These are phyloP conservation scores for Radopholus similis DNA, from an alignment of 1,140 invertebrate genomes.

Conservation along the genomic window DNA sequence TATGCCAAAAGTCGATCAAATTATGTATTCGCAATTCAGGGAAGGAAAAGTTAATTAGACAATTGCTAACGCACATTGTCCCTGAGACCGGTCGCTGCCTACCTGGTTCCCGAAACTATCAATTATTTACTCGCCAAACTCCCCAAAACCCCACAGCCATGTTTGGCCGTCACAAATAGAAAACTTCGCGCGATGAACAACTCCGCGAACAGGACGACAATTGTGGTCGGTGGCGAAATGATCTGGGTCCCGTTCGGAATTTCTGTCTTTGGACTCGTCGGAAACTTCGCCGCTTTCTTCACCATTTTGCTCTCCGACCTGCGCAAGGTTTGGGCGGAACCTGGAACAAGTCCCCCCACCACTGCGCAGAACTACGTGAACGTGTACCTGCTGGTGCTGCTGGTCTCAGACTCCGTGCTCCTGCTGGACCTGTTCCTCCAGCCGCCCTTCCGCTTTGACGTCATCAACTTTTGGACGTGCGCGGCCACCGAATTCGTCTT, in stretches of 20 bases:
- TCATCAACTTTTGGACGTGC: not conserved
- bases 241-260: not conserved
- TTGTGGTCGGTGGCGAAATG: not conserved
- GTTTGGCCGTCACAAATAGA: too few species aligned
- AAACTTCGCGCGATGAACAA: too few species aligned
- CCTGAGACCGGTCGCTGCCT: too few species aligned
- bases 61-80: too few species aligned
- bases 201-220: too few species aligned
- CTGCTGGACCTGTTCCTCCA: not conserved
- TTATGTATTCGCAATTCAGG: too few species aligned
- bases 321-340: too few species aligned
- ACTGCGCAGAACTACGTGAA: conserved; percentile 9
- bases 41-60: too few species aligned
- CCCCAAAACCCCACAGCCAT: too few species aligned
- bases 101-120: too few species aligned
- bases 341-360: not conserved
- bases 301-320: conserved; percentile 12
- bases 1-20: too few species aligned
- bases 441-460: conserved; percentile 3
- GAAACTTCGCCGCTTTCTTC: not conserved
- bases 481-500: conserved; percentile 2
- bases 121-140: too few species aligned
- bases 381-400: conserved; percentile 7
- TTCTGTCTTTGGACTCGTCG: not conserved
- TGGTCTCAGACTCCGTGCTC: conserved; percentile 6